phyloP scores from a whole-genome alignment of 2,113 vertebrate genomes.

The Sarotherodon lohbergeri region DNA sequence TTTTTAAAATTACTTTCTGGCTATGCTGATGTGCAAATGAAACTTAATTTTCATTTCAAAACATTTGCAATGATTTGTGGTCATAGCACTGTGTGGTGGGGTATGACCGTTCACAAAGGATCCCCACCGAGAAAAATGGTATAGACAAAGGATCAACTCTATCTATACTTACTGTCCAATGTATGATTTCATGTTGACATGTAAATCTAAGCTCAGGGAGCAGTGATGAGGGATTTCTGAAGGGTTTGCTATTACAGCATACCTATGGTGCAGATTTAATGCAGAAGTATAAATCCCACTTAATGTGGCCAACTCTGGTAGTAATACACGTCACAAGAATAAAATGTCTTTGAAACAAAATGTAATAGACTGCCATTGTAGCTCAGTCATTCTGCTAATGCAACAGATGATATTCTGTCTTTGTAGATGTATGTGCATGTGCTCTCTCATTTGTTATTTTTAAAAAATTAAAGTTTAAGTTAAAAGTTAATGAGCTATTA shows the following conservation, averaged over 20 bases:
- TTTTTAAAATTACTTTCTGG: not conserved
- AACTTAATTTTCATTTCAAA: not conserved
- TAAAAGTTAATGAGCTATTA: not conserved
- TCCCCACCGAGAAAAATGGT: not conserved
- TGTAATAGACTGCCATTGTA: not conserved
- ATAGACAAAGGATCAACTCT: not conserved
- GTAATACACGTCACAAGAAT: not conserved
- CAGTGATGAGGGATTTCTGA: not conserved
- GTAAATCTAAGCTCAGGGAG: not conserved
- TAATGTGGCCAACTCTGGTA: not conserved
- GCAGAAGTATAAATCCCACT: not conserved
- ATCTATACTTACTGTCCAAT: not conserved
- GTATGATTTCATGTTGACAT: not conserved
- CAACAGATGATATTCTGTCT: not conserved
- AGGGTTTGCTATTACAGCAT: not conserved
- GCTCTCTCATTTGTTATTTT: not conserved
- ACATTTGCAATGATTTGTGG: not conserved
- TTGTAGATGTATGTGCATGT: not conserved
- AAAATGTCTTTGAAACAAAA: not conserved
- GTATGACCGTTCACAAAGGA: not conserved
- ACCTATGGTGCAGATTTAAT: not conserved
- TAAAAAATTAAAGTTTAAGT: not conserved
- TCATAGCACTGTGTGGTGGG: not conserved
- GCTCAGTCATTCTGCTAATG: not conserved
- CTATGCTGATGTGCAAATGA: not conserved